phyloP scores from a whole-genome alignment of 2,113 vertebrate species.

The Petrocephalus zakoni region DNA sequence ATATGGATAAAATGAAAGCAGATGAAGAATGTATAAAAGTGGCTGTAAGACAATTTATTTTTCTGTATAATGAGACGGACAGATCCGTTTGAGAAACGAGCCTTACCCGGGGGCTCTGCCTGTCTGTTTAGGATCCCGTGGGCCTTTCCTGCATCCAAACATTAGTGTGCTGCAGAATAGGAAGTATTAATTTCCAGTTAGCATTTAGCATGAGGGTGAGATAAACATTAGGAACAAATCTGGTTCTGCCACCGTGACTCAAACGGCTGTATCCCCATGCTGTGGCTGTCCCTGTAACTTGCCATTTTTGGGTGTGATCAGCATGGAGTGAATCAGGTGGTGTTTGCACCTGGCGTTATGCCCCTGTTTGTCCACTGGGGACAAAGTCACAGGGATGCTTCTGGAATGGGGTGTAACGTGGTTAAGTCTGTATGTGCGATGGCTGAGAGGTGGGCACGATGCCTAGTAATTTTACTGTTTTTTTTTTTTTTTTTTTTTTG shows the following conservation, averaged over 20 bases:
- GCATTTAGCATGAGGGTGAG: neutral
- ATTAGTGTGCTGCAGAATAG: neutral
- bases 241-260: neutral
- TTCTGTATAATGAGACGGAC: neutral
- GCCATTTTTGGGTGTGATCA: neutral
- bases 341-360: neutral
- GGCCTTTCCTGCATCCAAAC: neutral
- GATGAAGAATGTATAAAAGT: neutral
- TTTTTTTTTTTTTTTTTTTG: conserved; percentile 70
- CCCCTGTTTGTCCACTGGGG: neutral
- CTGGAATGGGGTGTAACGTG: neutral
- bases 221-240: neutral
- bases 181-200: neutral
- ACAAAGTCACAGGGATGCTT: neutral
- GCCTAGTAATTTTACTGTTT: conserved; percentile 60
- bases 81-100: neutral
- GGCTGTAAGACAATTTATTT: neutral
- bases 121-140: neutral
- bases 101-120: neutral
- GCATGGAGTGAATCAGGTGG: neutral
- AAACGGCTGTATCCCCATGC: neutral
- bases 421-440: neutral
- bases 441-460: conserved; percentile 5
- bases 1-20: neutral
- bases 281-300: neutral